A percentile compares a stretch with the other conserved stretches of the same genome.
phyloP scores from a whole-genome alignment of 2,888 invertebrate genomes.

The Tipula lateralis region DNA sequence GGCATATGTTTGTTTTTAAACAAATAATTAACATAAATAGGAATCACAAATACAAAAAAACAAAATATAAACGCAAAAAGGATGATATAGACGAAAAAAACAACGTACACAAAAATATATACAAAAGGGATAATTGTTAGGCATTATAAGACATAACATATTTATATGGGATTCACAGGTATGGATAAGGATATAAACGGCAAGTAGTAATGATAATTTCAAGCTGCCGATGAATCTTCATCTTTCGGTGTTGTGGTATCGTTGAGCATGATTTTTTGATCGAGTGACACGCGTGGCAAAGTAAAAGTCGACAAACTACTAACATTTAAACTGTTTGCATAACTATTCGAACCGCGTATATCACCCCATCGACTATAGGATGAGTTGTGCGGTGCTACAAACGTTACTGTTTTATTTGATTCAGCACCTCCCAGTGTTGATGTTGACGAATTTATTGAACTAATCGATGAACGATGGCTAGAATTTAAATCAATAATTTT shows the following conservation, averaged over 20 bases:
- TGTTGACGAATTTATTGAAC: slow-evolving; percentile 39
- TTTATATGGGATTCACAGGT: not conserved
- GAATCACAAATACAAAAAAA: slow-evolving; percentile 19
- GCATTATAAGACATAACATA: not conserved
- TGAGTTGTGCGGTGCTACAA: not conserved
- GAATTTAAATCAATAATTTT: slow-evolving; percentile 29
- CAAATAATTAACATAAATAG: not conserved
- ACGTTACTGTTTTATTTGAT: not conserved
- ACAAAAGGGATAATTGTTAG: not conserved
- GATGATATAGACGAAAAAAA: not conserved
- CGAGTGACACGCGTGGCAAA: slow-evolving; percentile 35
- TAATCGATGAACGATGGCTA: slow-evolving; percentile 26
- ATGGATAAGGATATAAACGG: not conserved
- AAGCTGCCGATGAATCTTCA: not conserved
- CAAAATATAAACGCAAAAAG: not conserved
- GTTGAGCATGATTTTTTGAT: not conserved
- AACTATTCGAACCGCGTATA: slow-evolving; percentile 53
- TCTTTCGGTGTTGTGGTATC: not conserved
- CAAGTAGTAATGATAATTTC: not conserved
- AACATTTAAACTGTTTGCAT: slow-evolving; percentile 34
- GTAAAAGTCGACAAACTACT: slow-evolving; percentile 36
- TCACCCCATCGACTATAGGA: slow-evolving; percentile 51
- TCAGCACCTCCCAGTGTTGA: slow-evolving; percentile 46
- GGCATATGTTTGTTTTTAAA: not conserved
- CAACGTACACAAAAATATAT: not conserved